phyloP scores from a whole-genome alignment of 1,140 invertebrate species.

The Drosophila neocordata region DNA sequence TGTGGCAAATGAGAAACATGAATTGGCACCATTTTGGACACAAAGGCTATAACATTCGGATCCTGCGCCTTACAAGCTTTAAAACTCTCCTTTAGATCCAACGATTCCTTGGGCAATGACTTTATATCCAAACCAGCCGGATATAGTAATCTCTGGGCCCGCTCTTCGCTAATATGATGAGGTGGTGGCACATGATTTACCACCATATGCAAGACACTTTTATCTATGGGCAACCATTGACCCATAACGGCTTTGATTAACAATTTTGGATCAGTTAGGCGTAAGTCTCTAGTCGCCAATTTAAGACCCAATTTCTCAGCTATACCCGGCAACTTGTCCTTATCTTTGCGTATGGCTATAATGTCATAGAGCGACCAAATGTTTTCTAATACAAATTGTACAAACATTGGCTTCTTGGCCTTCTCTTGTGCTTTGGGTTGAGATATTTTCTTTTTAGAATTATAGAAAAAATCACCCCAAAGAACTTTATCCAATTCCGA shows the following conservation, averaged over 20 bases:
- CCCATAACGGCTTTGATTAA: conserved; percentile 92
- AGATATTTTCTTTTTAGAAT: conserved; percentile 93
- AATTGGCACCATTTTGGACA: conserved; percentile 91
- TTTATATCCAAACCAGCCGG: conserved; percentile 88
- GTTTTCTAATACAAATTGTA: conserved; percentile 97
- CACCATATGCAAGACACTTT: conserved; percentile 91
- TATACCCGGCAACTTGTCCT: conserved; percentile 91
- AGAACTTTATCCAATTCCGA: conserved; percentile 90
- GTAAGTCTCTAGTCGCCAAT: conserved; percentile 89
- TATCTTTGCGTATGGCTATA: conserved; percentile 90
- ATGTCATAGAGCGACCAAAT: conserved; percentile 96
- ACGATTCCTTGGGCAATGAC: conserved; percentile 88
- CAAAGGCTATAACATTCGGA: conserved; percentile 92
- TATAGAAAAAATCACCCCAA: conserved; percentile 98
- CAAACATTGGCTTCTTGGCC: conserved; percentile 97
- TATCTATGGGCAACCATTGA: conserved; percentile 95
- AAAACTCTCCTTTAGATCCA: conserved; percentile 90
- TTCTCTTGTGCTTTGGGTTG: conserved; percentile 96
- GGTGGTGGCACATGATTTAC: conserved; percentile 92
- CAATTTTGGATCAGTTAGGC: conserved; percentile 89
- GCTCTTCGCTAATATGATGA: conserved; percentile 89
- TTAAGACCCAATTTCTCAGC: conserved; percentile 92
- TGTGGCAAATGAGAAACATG: conserved; percentile 88
- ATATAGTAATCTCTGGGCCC: conserved; percentile 90
- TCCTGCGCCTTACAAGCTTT: conserved; percentile 87